Conservation (phyloP, 2,797 vertebrate genomes). For the Psittacula echo region DNA sequence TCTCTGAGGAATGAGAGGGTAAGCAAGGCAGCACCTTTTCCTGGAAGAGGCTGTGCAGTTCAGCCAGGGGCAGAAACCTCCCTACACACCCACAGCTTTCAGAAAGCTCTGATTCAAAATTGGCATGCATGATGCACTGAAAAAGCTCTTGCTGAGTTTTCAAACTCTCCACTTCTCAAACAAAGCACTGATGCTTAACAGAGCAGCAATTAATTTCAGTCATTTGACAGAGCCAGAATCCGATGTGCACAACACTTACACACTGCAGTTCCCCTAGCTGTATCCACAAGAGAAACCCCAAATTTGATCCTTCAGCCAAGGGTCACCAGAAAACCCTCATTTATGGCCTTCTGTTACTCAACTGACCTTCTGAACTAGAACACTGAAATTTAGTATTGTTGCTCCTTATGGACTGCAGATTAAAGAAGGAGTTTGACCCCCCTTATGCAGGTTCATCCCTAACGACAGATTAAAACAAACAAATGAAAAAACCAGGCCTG, state of each 20-base stretch:
- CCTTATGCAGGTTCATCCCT: background rate
- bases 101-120: background rate
- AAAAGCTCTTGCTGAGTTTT: background rate
- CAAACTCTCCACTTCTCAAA: background rate
- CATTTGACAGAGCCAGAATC: background rate
- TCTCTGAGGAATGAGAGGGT: background rate
- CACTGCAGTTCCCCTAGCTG: background rate
- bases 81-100: background rate
- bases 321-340: background rate
- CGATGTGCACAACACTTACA: rapidly evolving
- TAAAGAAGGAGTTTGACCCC: background rate
- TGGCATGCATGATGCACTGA: rapidly evolving
- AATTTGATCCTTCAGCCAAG: background rate
- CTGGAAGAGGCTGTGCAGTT: background rate
- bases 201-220: background rate
- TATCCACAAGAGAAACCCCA: background rate
- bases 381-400: background rate
- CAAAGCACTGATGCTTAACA: background rate
- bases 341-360: background rate
- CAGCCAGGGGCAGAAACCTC: background rate
- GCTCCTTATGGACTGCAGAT: background rate
- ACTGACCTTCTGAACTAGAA: background rate
- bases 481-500: background rate
- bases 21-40: background rate
- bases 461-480: background rate